Conservation (phyloP, 1,140 invertebrate genomes). For the Doryteuthis pealeii region DNA sequence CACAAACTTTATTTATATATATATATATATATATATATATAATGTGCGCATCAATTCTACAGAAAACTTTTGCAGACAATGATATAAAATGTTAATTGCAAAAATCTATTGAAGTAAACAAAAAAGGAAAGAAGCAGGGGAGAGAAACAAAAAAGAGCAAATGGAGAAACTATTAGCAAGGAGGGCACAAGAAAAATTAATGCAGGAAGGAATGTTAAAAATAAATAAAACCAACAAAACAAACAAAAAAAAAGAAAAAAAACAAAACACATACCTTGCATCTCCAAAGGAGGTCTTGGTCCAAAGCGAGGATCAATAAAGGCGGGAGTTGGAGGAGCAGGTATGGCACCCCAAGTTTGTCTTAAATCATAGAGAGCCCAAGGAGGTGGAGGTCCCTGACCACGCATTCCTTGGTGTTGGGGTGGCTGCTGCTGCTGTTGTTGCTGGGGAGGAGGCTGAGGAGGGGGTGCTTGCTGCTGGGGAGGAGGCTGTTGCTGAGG, state of each 20-base stretch:
- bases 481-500: constrained; percentile 35
- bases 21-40: too few species aligned
- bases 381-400: constrained; percentile 48
- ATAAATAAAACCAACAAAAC: too few species aligned
- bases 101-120: neutral
- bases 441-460: constrained; percentile 9
- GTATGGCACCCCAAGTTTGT: constrained; percentile 49
- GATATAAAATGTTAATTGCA: too few species aligned
- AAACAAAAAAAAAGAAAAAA: too few species aligned
- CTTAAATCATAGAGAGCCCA: constrained; percentile 47
- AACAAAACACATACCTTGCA: constrained; percentile 38
- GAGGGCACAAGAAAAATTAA: too few species aligned
- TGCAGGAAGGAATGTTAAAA: too few species aligned
- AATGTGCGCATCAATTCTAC: too few species aligned
- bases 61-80: too few species aligned
- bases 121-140: neutral
- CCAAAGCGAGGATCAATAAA: constrained; percentile 46
- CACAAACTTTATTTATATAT: too few species aligned
- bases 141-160: too few species aligned
- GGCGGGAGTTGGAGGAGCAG: constrained; percentile 33
- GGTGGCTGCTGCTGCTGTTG: constrained; percentile 23
- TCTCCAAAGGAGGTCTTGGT: constrained; percentile 52
- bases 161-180: too few species aligned
- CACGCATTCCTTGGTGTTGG: constrained; percentile 38
- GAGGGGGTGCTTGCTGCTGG: constrained; percentile 28